A percentile compares a stretch with the other conserved stretches of the same genome.
phyloP scores from a whole-genome alignment of 35 echinoderm and acorn worm species.

The Chiridota heheva region DNA sequence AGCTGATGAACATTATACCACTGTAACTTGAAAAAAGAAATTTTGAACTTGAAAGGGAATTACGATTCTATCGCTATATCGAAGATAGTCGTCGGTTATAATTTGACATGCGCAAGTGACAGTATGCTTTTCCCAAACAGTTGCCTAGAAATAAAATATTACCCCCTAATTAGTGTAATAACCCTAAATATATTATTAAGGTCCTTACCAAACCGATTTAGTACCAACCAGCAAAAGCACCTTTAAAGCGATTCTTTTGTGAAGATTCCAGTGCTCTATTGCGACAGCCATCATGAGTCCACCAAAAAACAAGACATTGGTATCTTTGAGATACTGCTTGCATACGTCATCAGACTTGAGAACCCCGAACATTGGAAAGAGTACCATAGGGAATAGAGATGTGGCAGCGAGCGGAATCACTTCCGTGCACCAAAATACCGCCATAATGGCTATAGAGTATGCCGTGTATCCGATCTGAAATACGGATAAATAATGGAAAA shows the following conservation, averaged over 20 bases:
- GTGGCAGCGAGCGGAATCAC: slow-evolving; percentile 81
- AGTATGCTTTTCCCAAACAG: too few species aligned
- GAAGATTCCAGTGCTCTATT: slow-evolving; percentile 80
- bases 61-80: too few species aligned
- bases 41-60: too few species aligned
- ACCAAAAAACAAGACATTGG: slow-evolving; percentile 69
- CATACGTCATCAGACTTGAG: slow-evolving; percentile 55
- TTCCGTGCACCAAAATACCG: slow-evolving; percentile 79
- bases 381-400: slow-evolving; percentile 74
- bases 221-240: slow-evolving; percentile 66
- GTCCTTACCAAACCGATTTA: slow-evolving; percentile 83
- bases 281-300: slow-evolving; percentile 79
- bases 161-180: too few species aligned
- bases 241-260: slow-evolving; percentile 77
- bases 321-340: slow-evolving; percentile 80
- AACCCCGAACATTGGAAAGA: slow-evolving; percentile 87
- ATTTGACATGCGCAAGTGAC: too few species aligned
- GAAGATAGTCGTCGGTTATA: too few species aligned
- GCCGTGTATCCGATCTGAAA: slow-evolving; percentile 76
- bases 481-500: too few species aligned
- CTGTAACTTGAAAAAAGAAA: too few species aligned
- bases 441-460: slow-evolving; percentile 82
- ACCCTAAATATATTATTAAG: too few species aligned
- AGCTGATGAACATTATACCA: too few species aligned
- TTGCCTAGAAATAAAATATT: too few species aligned